These are phyloP conservation scores for Heliangelus exortis DNA, from an alignment of 2,797 vertebrate genomes.

Conservation along the genomic window DNA sequence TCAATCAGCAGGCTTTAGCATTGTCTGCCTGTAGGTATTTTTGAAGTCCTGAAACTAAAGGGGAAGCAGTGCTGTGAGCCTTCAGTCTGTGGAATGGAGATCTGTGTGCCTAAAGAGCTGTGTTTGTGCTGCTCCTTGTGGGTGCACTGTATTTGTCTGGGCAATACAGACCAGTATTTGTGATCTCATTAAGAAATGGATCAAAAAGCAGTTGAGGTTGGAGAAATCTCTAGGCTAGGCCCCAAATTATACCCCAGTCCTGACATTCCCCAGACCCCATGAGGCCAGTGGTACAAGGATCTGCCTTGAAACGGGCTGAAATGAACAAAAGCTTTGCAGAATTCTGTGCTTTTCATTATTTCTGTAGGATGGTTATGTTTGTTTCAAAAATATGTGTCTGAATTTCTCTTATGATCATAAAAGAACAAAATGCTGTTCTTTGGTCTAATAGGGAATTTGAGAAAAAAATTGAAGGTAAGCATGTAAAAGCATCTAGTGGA, in stretches of 20 bases:
- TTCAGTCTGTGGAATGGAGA: not conserved
- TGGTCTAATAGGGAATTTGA: not conserved
- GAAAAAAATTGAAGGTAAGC: not conserved
- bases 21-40: not conserved
- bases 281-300: not conserved
- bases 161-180: not conserved
- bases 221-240: not conserved
- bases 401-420: not conserved
- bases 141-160: not conserved
- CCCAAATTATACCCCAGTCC: not conserved
- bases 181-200: not conserved
- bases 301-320: not conserved
- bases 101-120: not conserved
- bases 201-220: not conserved
- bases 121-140: accelerated
- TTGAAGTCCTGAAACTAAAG: not conserved
- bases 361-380: not conserved
- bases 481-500: not conserved
- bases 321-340: not conserved
- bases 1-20: not conserved
- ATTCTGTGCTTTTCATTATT: not conserved
- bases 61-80: not conserved
- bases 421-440: not conserved
- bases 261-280: accelerated
- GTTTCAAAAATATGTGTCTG: not conserved